Evolutionary conservation across 2,888 invertebrate species (phyloP), one percentile per base, ranked within the genome.

Genomic region (Biston stratarius): DNA sequence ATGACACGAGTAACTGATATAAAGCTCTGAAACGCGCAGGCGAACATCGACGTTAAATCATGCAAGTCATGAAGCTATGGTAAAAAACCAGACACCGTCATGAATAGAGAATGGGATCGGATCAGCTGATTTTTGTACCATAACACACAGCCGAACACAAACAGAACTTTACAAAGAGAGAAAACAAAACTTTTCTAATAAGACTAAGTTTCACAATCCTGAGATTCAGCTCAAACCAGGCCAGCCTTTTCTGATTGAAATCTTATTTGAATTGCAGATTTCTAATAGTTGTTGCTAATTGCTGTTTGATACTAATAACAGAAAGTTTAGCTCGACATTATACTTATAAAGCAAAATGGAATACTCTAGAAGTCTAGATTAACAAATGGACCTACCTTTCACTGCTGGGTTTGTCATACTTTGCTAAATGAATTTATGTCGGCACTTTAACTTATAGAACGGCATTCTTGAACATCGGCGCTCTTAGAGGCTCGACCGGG

Each of bases 361-460:
- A 62, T 65, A 51, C 64, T 61, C 69, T 45, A 64, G 51, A 64
- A 66, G 64, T 70, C 60, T 65, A 70, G 65, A 73, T 69, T 63
- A 67, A 73, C 67, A 68, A 63, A 69, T 71, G 65, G 72, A 74
- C 77, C 70, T 74, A 77, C 76, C 77, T 77, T 77, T 77, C 77
- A 74, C 77, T 64, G 74, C 68, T 65, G 74, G 72, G 73, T 77
- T 74, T 77, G 75, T 77, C 77, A 76, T 76, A 74, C 67, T 75
- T 74, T 73, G 75, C 73, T 75, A 73, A 73, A 75, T 75, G 69
- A 72, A 70, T 69, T 70, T 68, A 71, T 68, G 71, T 70, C 67
- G 66, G 73, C 72, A 72, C 72, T 70, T 71, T 74, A 68, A 75
- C 70, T 71, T 73, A 73, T 71, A 70, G 75, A 75, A 63, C 73